Evolutionary conservation across 1,140 invertebrate species (phyloP).

Genomic region (Ctenoplectra terminalis): DNA sequence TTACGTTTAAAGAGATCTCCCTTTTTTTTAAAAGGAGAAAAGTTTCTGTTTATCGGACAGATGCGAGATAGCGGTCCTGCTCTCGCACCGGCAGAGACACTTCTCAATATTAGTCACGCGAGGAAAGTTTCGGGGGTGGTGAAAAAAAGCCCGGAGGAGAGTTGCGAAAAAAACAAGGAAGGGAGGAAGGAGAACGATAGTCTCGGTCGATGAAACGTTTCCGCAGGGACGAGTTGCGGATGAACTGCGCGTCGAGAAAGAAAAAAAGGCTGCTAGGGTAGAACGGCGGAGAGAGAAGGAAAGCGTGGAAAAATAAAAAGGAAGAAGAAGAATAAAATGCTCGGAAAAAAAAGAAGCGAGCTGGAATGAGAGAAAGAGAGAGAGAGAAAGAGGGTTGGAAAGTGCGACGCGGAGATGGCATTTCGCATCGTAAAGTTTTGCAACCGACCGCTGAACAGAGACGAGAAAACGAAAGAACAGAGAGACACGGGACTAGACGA

Average conservation of each 20-base stretch:
- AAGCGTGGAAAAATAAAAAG: constrained; percentile 43
- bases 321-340: constrained; percentile 11
- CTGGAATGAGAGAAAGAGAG: not conserved
- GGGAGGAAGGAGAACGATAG: constrained; percentile 43
- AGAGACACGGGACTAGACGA: constrained; percentile 27
- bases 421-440: constrained; percentile 76
- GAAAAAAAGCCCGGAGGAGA: constrained; percentile 57
- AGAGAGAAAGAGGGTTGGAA: constrained; percentile 24
- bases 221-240: constrained; percentile 72
- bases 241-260: constrained; percentile 59
- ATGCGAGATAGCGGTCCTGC: constrained; percentile 19
- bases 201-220: constrained; percentile 80
- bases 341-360: constrained; percentile 18
- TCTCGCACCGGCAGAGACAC: constrained; percentile 25
- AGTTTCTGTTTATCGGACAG: constrained; percentile 31
- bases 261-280: constrained; percentile 21
- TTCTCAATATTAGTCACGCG: constrained; percentile 62
- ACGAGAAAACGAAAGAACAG: constrained; percentile 26
- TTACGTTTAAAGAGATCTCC: not conserved
- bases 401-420: constrained; percentile 70
- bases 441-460: constrained; percentile 67
- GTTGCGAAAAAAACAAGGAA: constrained; percentile 51
- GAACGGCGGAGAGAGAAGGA: constrained; percentile 16
- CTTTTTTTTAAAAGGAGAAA: not conserved
- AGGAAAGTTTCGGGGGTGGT: constrained; percentile 57